Percentiles rank a stretch among this genome's conserved stretches.
These are phyloP conservation scores for Plagiodera versicolora DNA, from an alignment of 2,888 invertebrate genomes.

Conservation along the genomic window DNA sequence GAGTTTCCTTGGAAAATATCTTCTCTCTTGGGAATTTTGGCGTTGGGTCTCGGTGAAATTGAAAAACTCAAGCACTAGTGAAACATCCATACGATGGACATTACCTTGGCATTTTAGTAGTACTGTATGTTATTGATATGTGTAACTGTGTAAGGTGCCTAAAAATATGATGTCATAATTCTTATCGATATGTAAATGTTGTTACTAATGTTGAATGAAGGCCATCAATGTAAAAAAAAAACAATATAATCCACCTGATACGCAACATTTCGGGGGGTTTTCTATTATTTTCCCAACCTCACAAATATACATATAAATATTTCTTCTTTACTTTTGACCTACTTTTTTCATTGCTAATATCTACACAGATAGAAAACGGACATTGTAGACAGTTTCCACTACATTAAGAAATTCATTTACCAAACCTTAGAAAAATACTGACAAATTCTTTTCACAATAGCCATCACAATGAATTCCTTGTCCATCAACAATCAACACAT, in stretches of 20 bases:
- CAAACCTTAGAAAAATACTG: background rate
- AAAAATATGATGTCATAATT: background rate
- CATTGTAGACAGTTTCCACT: background rate
- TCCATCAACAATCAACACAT: too few relatives aligned
- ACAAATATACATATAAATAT: background rate
- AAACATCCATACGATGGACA: too few relatives aligned
- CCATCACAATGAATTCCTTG: background rate
- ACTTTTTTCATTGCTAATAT: background rate
- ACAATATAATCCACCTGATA: background rate
- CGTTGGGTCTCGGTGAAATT: too few relatives aligned
- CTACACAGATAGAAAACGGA: background rate
- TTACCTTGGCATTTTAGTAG: background rate
- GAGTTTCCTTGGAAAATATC: too few relatives aligned
- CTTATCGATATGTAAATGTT: background rate
- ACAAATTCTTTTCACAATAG: background rate
- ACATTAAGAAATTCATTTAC: background rate
- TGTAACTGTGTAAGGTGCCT: background rate
- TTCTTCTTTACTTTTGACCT: background rate
- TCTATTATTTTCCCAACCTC: background rate
- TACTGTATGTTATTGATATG: slow-evolving; percentile 10
- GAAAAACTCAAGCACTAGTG: too few relatives aligned
- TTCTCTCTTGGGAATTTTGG: too few relatives aligned
- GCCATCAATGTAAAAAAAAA: background rate
- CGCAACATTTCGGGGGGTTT: background rate
- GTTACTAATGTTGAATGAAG: background rate